phyloP scores from a whole-genome alignment of 2,797 vertebrate genomes.

The Acridotheres tristis region DNA sequence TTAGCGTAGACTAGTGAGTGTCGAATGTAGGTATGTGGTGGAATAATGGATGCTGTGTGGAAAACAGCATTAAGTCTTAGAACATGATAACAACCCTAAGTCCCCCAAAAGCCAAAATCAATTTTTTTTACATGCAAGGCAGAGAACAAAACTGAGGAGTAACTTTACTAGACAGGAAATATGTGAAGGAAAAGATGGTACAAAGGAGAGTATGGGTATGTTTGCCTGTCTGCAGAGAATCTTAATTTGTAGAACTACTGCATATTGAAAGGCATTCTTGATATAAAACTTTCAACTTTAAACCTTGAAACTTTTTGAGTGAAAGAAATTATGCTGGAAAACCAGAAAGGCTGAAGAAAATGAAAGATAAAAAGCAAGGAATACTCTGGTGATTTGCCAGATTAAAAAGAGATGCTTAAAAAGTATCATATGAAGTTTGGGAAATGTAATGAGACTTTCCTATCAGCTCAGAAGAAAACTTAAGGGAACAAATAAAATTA shows the following conservation, averaged over 20 bases:
- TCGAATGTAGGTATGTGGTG: background rate
- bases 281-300: background rate
- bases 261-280: background rate
- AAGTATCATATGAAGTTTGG: background rate
- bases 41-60: background rate
- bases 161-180: background rate
- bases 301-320: background rate
- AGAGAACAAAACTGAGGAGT: background rate
- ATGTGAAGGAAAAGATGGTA: background rate
- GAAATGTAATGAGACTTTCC: background rate
- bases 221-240: background rate
- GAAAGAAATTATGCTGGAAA: background rate
- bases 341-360: background rate
- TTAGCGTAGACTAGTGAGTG: background rate
- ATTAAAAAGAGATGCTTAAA: background rate
- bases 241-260: background rate
- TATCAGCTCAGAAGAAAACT: background rate
- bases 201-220: background rate
- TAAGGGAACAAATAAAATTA: background rate
- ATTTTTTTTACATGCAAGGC: background rate
- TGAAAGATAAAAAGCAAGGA: background rate
- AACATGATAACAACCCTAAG: background rate
- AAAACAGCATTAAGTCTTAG: background rate
- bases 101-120: background rate
- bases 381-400: background rate